Percentiles rank a stretch among this genome's conserved stretches.
Evolutionary conservation across 1,140 invertebrate genomes (phyloP).

Genomic region (Drosophila bipectinata): DNA sequence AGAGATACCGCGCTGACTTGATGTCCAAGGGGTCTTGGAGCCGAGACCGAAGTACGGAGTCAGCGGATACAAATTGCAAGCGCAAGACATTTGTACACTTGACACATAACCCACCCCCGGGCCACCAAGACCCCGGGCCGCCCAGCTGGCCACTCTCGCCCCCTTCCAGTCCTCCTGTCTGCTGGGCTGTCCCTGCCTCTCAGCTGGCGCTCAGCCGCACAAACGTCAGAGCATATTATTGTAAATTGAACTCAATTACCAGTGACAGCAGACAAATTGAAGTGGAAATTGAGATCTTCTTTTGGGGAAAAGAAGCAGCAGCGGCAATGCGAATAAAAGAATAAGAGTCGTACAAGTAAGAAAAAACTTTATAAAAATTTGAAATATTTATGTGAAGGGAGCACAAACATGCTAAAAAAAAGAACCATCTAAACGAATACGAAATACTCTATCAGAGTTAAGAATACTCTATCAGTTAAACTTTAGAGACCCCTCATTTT

Average conservation of each 20-base stretch:
- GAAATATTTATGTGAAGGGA: constrained; percentile 50
- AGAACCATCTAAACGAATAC: background rate
- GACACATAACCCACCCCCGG: constrained; percentile 22
- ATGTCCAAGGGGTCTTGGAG: constrained; percentile 25
- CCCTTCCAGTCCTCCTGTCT: background rate
- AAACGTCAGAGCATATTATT: constrained; percentile 81
- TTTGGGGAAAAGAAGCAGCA: constrained; percentile 43
- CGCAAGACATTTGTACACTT: constrained; percentile 74
- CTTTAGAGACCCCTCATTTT: background rate
- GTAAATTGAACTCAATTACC: constrained; percentile 84
- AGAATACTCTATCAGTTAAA: too few relatives aligned
- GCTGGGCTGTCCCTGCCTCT: constrained; percentile 5
- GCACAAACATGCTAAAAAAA: background rate
- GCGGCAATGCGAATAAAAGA: constrained; percentile 40
- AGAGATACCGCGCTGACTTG: constrained; percentile 19
- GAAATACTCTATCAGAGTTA: background rate
- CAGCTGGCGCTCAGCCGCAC: constrained; percentile 68
- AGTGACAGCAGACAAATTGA: constrained; percentile 83
- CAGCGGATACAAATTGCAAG: constrained; percentile 73
- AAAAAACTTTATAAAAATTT: constrained; percentile 72
- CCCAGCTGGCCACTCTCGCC: background rate
- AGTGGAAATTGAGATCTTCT: constrained; percentile 84
- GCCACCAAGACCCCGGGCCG: background rate
- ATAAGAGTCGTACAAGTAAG: constrained; percentile 8
- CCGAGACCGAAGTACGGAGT: constrained; percentile 16